Base-by-base conservation (phyloP, 1,140 invertebrate genomes). In the Drosophila nigromelanica region DNA sequence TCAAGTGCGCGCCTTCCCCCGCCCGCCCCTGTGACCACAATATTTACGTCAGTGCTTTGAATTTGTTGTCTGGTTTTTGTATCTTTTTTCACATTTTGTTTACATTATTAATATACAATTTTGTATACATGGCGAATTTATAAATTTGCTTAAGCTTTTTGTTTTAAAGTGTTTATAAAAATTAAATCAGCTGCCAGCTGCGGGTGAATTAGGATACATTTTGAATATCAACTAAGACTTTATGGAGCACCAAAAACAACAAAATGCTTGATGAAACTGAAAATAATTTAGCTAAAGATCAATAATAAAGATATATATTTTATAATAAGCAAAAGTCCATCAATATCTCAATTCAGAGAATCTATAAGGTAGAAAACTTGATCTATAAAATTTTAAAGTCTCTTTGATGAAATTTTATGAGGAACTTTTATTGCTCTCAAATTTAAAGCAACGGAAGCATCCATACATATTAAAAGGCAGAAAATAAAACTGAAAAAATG, bases 91-190 rank as follows among this genome's bases (percentile, higher is more conserved):
- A 47, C 24, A 52, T 52, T 68, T 81, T 87, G 82, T 87, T 86
- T 86, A 87, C 75, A 86, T 78, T 87, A 81, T 86, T 82, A 82
- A 82, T 87, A 72, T 58, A 76, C 71, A 78, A 64, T 74, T 77
- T 67, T 60, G 68, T 63, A 40, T 64, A 66, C 15, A 66, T 70
- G 62, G 62, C 50, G 37, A 79, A 76, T 76, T 74, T 64, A 72
- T 77, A 66, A 80, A 72, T 74, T 37, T 73, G 33, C 54, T 80
- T 45, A 18, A 15, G 39, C 11, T 52, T 51, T 51, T 54, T 66
- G 27, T 37, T 60, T 56, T 48, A 39, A 56, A 77, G 73, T 67
- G 78, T 64, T 81, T 82, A 89, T 86, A 82, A 89, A 89, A 87
- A 78, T 82, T 75, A 66, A 78, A 82, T 87, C 78, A 55, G 62